Conservation (phyloP, 2,797 vertebrate genomes). For the Periparus ater region DNA sequence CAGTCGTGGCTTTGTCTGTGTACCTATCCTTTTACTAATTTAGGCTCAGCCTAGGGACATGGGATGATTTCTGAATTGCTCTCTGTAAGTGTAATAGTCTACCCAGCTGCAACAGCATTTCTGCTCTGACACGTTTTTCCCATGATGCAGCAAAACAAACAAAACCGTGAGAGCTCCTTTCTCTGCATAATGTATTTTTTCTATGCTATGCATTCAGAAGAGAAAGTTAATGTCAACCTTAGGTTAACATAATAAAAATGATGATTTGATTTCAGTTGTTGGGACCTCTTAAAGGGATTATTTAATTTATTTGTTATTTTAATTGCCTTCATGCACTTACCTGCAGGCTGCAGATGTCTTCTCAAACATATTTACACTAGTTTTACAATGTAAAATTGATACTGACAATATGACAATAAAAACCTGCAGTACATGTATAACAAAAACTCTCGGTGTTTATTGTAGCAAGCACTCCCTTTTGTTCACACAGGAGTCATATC, state of each 20-base stretch:
- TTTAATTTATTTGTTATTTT: background rate
- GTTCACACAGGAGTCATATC: background rate
- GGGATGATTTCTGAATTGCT: background rate
- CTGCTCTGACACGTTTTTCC: background rate
- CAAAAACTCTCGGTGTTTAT: background rate
- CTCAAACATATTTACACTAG: background rate
- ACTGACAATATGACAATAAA: background rate
- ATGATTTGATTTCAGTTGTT: background rate
- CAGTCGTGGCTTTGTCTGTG: background rate
- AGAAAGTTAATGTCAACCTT: background rate
- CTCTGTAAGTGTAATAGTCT: background rate
- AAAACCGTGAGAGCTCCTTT: background rate
- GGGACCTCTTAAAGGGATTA: background rate
- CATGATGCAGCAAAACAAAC: background rate
- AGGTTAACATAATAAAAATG: background rate
- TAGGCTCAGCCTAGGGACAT: background rate
- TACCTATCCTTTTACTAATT: background rate
- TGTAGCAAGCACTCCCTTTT: accelerated
- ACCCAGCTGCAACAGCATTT: background rate
- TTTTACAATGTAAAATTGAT: background rate
- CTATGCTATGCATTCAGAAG: background rate
- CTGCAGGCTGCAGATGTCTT: background rate
- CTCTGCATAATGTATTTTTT: background rate
- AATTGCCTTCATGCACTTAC: background rate
- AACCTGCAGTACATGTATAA: background rate